Conservation (phyloP, 1,140 invertebrate species). For the Microplitis demolitor region DNA sequence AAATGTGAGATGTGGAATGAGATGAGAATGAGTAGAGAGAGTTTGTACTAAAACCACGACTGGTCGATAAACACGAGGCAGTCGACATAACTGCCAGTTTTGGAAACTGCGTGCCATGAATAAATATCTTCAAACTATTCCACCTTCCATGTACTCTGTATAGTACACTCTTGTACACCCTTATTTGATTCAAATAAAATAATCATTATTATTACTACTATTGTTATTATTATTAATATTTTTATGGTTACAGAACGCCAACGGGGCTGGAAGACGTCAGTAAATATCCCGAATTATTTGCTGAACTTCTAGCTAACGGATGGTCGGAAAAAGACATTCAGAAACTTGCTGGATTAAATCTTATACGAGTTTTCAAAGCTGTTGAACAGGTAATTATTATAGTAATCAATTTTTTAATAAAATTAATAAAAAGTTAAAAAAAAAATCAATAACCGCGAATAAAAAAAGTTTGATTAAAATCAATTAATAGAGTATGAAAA, state of each 20-base stretch:
- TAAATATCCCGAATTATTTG: constrained; percentile 79
- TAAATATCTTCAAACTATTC: neutral
- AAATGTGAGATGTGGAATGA: neutral
- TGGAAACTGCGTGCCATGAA: constrained; percentile 6
- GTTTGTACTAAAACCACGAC: neutral
- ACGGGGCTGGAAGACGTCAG: constrained; percentile 83
- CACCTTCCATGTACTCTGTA: too few relatives aligned
- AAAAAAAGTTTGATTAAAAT: constrained; percentile 9
- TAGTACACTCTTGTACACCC: neutral
- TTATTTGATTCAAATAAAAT: constrained; percentile 2
- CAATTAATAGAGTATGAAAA: too few relatives aligned
- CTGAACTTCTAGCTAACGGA: constrained; percentile 68
- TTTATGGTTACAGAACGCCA: constrained; percentile 65
- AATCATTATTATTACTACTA: neutral
- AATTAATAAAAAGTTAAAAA: neutral
- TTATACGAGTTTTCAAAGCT: constrained; percentile 75
- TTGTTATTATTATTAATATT: neutral
- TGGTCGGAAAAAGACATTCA: constrained; percentile 78
- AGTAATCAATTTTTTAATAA: constrained; percentile 8
- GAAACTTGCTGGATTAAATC: constrained; percentile 77
- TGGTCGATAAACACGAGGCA: constrained; percentile 19
- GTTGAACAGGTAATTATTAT: constrained; percentile 69
- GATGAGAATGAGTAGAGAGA: neutral
- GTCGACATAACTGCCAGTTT: constrained; percentile 16
- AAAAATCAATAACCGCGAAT: constrained; percentile 33